These are phyloP conservation scores for Bursaphelenchus mucronatus DNA, from an alignment of 1,140 invertebrate species.

Conservation along the genomic window DNA sequence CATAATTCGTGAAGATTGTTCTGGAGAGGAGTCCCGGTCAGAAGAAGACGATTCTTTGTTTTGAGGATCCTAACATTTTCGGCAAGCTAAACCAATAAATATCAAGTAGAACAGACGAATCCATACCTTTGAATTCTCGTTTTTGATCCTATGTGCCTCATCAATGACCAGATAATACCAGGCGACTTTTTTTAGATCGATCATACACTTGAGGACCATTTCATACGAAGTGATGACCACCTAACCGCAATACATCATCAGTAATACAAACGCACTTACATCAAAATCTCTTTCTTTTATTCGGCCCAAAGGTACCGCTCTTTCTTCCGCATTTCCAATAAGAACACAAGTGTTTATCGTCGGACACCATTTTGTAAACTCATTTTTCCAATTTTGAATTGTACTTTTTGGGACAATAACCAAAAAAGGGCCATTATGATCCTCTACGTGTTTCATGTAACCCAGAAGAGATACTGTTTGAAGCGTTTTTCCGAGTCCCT, in stretches of 20 bases:
- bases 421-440: constrained; percentile 90
- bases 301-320: constrained; percentile 75
- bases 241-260: constrained; percentile 24
- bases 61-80: constrained; percentile 95
- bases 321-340: constrained; percentile 88
- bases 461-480: constrained; percentile 97
- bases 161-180: constrained; percentile 96
- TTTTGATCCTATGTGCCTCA: constrained; percentile 98
- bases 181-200: constrained; percentile 95
- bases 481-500: constrained; percentile 94
- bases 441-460: constrained; percentile 97
- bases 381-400: constrained; percentile 94
- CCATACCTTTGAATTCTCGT: constrained; percentile 87
- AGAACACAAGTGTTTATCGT: constrained; percentile 82
- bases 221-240: constrained; percentile 87
- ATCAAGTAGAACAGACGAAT: constrained; percentile 4
- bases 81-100: constrained; percentile 68
- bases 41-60: constrained; percentile 86
- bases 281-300: constrained; percentile 88
- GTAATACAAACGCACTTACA: constrained; percentile 68
- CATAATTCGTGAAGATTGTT: constrained; percentile 95
- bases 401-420: constrained; percentile 99
- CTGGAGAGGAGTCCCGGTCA: constrained; percentile 90
- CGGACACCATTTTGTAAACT: constrained; percentile 97
- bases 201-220: constrained; percentile 94